phyloP scores from a whole-genome alignment of 2,797 vertebrate genomes.

The Notoglanidium macrostoma region DNA sequence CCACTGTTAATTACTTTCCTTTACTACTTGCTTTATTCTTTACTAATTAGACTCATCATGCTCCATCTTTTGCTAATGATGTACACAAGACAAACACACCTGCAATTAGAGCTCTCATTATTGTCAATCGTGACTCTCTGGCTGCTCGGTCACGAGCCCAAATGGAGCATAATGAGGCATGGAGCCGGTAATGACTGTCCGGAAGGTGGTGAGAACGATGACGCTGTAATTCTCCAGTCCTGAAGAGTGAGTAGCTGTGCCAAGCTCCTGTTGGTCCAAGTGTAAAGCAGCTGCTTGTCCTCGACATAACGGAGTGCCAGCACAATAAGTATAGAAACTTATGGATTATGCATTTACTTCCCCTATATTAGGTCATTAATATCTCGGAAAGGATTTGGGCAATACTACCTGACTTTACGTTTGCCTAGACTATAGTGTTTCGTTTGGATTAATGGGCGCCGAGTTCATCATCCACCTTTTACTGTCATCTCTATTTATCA shows the following conservation, averaged over 20 bases:
- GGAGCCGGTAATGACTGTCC: constrained; percentile 49
- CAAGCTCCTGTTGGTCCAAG: constrained; percentile 34
- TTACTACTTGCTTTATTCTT: too few species aligned
- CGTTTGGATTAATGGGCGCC: constrained; percentile 22
- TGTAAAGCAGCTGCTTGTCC: constrained; percentile 37
- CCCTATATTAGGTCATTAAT: constrained; percentile 34
- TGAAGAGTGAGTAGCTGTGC: constrained; percentile 13
- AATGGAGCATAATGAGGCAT: constrained; percentile 52
- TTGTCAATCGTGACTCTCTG: constrained; percentile 29
- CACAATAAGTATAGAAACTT: background rate
- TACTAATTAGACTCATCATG: constrained; percentile 37
- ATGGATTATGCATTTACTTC: constrained; percentile 21
- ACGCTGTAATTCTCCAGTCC: constrained; percentile 26
- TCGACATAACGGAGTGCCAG: background rate
- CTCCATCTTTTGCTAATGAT: constrained; percentile 54
- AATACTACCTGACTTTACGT: constrained; percentile 4
- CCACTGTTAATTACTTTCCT: background rate
- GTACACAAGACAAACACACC: constrained; percentile 33
- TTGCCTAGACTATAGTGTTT: constrained; percentile 7
- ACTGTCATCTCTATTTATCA: constrained; percentile 52
- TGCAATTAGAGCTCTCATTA: constrained; percentile 47
- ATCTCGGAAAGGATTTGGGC: constrained; percentile 28
- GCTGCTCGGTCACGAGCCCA: constrained; percentile 1
- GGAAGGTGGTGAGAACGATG: constrained; percentile 41
- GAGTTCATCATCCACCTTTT: constrained; percentile 38